Conservation (phyloP, 2,797 vertebrate genomes). For the Crocodylus rhombifer region DNA sequence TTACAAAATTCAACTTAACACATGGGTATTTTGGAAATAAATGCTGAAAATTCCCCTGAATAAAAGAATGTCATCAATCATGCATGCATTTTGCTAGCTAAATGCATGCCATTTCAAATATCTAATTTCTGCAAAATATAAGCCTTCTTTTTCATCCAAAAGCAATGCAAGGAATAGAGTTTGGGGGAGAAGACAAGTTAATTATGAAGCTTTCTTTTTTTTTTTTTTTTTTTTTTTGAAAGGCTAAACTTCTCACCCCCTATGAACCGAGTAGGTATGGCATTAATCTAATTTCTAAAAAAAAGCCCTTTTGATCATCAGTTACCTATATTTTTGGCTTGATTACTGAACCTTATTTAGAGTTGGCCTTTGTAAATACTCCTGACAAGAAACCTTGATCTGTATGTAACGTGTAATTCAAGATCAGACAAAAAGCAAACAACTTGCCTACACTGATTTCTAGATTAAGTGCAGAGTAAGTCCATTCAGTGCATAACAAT, state of each 20-base stretch:
- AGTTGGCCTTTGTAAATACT: neutral
- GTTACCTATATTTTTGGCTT: fast-evolving
- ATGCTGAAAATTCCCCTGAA: constrained; percentile 1
- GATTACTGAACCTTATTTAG: neutral
- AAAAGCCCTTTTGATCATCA: neutral
- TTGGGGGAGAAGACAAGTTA: neutral
- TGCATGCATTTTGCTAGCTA: neutral
- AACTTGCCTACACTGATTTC: neutral
- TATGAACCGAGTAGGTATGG: fast-evolving
- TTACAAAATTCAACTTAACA: neutral
- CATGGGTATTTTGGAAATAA: neutral
- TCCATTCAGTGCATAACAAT: neutral
- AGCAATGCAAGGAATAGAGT: neutral
- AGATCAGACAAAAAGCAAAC: neutral
- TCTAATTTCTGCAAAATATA: neutral
- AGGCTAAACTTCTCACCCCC: neutral
- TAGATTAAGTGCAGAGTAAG: neutral
- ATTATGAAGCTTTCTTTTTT: neutral
- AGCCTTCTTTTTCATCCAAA: neutral
- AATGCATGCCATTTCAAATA: neutral
- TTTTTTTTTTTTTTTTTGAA: neutral
- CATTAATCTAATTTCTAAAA: neutral
- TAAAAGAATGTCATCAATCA: neutral
- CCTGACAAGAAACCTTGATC: fast-evolving
- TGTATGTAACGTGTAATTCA: neutral